These are phyloP conservation scores for Tachysurus fulvidraco DNA, from an alignment of 2,113 vertebrate genomes.

Conservation along the genomic window DNA sequence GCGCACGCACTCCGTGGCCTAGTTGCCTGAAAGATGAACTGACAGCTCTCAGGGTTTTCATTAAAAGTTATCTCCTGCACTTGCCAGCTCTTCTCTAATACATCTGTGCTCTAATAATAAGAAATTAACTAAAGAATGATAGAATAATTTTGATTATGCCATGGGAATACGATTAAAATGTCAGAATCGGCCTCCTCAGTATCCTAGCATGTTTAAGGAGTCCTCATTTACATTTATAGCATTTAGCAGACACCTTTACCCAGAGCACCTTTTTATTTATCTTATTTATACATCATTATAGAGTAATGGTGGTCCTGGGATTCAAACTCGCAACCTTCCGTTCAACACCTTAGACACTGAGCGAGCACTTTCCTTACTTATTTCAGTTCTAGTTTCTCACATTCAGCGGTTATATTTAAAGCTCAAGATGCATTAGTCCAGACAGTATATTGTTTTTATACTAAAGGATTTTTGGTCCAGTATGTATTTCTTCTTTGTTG, in stretches of 20 bases:
- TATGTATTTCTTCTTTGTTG: background rate
- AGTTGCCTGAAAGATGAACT: background rate
- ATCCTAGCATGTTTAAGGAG: background rate
- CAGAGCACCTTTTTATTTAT: background rate
- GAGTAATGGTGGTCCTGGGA: too few relatives aligned
- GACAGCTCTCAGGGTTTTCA: conserved; percentile 7
- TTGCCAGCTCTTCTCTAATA: background rate
- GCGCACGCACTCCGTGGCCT: background rate
- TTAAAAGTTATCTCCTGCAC: conserved; percentile 25
- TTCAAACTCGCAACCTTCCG: too few relatives aligned
- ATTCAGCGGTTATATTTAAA: background rate
- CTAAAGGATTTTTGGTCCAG: background rate
- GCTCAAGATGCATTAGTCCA: background rate
- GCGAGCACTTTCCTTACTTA: background rate
- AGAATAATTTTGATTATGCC: conserved; percentile 6
- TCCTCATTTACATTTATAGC: too few relatives aligned
- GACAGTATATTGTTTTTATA: too few relatives aligned
- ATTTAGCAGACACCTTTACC: too few relatives aligned
- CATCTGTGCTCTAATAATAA: background rate
- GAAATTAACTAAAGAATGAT: conserved; percentile 16
- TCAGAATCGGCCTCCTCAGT: background rate
- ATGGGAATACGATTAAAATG: conserved; percentile 20
- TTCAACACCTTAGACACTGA: too few relatives aligned
- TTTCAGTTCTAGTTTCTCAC: background rate
- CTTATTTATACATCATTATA: background rate